Base-by-base conservation (phyloP, 2,888 invertebrate species). In the Protodeltote pygarga region DNA sequence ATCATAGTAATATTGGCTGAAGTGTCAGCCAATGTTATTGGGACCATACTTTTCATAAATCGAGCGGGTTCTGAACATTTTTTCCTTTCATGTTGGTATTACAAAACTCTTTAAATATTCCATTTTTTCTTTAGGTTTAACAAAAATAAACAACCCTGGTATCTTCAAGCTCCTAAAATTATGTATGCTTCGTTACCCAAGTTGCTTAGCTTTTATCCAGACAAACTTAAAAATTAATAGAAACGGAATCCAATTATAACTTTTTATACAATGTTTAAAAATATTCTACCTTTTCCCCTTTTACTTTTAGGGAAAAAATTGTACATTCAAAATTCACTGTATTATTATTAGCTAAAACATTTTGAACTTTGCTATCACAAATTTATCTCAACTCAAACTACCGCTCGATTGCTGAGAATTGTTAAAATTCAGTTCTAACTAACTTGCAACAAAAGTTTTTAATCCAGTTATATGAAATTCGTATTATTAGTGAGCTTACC, bases 161-260 rank as follows among this genome's bases (percentile, higher is more conserved):
- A 34, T 32, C 41, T 33, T 19, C 33, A 5, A 21, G 17, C 25
- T 25, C 13, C 28, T 13, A 62, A 29, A 54, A 60, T 55, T 50
- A 55, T 42, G 34, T 31, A 51, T 42, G 3, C 32, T 49, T 58
- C 24, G 45, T 58, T 53, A 48, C 17, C 19, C 27, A 46, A 57
- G 38, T 62, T n/a, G n/a, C n/a, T n/a, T n/a, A n/a, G n/a, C n/a
- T 58, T 52, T 55, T 55, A 25, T 34, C 21, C 8, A 9, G 23
- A n/a, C 3, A 19, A 10, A 35, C 21, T 21, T 25, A 11, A 32
- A 16, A 11, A n/a, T n/a, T 31, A 21, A 13, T 29, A 15, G n/a
- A 34, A 17, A 14, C 19, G 10, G 8, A 3, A 24, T 13, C 20
- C 13, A 25, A n/a, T 49, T 37, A 13, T 6, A 23, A 48, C 23